Percentiles rank a stretch among this genome's conserved stretches.
Conservation (phyloP, 2,888 invertebrate species). For the Chirona hameri region DNA sequence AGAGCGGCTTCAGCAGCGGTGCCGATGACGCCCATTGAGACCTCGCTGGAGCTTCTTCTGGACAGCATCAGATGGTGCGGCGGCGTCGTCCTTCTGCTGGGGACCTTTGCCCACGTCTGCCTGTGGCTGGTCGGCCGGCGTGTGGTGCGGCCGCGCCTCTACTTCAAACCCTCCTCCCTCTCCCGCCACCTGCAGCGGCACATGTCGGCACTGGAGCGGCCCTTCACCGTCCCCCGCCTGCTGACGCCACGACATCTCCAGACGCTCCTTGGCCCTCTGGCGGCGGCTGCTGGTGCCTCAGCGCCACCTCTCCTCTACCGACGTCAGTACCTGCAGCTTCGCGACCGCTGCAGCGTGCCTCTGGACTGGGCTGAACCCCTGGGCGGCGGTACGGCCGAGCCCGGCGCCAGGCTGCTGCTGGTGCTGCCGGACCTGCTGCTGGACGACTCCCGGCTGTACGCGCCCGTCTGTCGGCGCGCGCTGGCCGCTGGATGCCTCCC, state of each 20-base stretch:
- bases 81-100: neutral
- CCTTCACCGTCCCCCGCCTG: neutral
- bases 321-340: neutral
- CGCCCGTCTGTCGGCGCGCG: conserved; percentile 2
- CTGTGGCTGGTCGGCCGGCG: conserved; percentile 3
- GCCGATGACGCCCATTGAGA: neutral
- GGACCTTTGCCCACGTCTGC: neutral
- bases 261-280: neutral
- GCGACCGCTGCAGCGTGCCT: neutral
- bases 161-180: neutral
- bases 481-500: neutral
- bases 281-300: neutral
- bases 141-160: neutral
- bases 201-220: neutral
- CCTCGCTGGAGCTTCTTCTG: neutral
- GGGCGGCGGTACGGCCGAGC: neutral
- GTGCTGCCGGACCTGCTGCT: conserved; percentile 11
- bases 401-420: neutral
- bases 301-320: neutral
- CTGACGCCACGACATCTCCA: neutral
- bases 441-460: conserved; percentile 3
- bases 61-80: neutral
- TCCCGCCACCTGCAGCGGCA: neutral
- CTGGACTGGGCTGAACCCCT: neutral
- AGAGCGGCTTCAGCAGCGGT: neutral